A percentile compares a stretch with the other conserved stretches of the same genome.
Evolutionary conservation across 2,113 vertebrate genomes (phyloP).

Genomic region (Sphyrna mokarran): DNA sequence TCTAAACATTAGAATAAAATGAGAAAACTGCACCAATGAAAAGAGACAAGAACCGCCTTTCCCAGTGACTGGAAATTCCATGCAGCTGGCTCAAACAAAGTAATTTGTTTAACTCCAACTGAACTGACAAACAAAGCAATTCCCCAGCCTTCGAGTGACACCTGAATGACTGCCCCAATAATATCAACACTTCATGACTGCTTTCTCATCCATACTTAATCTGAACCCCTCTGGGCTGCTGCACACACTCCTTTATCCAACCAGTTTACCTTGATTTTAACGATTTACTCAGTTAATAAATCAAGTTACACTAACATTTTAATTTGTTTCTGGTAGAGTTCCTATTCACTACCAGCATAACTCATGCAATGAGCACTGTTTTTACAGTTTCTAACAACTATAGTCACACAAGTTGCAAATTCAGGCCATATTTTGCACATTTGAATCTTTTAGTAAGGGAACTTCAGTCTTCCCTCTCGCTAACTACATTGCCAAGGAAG

Average conservation of each 20-base stretch:
- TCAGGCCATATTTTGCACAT: neutral
- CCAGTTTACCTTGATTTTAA: neutral
- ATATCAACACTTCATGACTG: neutral
- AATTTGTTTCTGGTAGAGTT: neutral
- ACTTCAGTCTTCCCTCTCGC: neutral
- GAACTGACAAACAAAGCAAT: neutral
- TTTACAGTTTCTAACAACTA: neutral
- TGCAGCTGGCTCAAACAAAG: neutral
- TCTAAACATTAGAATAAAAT: neutral
- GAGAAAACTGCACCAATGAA: neutral
- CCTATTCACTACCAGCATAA: neutral
- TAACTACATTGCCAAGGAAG: neutral
- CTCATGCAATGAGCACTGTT: neutral
- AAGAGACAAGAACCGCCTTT: neutral
- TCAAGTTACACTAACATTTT: neutral
- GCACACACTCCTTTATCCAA: neutral
- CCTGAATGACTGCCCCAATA: neutral
- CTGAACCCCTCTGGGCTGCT: neutral
- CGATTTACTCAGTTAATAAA: neutral
- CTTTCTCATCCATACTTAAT: neutral
- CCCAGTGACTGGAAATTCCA: slow-evolving; percentile 4
- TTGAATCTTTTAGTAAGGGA: neutral
- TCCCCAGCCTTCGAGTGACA: neutral
- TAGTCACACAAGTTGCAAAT: neutral
- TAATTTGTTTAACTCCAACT: neutral